Evolutionary conservation across 2,113 vertebrate genomes (phyloP).

Genomic region (Polypterus bichir): DNA sequence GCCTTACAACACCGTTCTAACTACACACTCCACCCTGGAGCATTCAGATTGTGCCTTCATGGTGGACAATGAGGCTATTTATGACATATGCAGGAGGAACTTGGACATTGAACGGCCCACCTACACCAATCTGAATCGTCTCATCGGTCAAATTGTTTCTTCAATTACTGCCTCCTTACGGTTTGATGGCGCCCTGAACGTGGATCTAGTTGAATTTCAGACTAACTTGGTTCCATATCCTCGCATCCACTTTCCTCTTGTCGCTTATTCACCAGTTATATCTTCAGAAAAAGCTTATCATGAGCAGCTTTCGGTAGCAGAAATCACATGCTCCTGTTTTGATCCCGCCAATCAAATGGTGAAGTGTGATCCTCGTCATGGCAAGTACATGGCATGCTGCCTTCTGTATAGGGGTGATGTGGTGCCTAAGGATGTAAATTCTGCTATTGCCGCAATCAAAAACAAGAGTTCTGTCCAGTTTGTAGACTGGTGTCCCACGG

Average conservation of each 20-base stretch:
- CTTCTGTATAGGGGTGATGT: constrained; percentile 3
- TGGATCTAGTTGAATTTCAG: constrained; percentile 12
- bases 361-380: constrained; percentile 12
- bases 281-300: background rate
- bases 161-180: constrained; percentile 33
- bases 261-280: too few relatives aligned
- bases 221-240: constrained; percentile 14
- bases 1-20: constrained; percentile 32
- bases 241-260: background rate
- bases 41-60: constrained; percentile 48
- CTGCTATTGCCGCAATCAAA: constrained; percentile 6
- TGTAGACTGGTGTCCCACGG: constrained; percentile 30
- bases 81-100: constrained; percentile 7
- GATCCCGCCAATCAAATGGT: constrained; percentile 11
- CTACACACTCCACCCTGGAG: constrained; percentile 51
- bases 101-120: constrained; percentile 7
- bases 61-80: constrained; percentile 28
- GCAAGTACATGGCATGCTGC: constrained; percentile 8
- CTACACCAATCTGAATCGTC: constrained; percentile 4
- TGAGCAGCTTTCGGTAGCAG: constrained; percentile 12
- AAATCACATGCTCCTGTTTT: constrained; percentile 4
- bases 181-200: constrained; percentile 9
- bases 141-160: constrained; percentile 4
- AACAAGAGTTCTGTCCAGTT: constrained; percentile 47
- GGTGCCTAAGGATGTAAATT: constrained; percentile 3